These are phyloP conservation scores for Cantharis rustica DNA, from an alignment of 2,888 invertebrate genomes.

Conservation along the genomic window DNA sequence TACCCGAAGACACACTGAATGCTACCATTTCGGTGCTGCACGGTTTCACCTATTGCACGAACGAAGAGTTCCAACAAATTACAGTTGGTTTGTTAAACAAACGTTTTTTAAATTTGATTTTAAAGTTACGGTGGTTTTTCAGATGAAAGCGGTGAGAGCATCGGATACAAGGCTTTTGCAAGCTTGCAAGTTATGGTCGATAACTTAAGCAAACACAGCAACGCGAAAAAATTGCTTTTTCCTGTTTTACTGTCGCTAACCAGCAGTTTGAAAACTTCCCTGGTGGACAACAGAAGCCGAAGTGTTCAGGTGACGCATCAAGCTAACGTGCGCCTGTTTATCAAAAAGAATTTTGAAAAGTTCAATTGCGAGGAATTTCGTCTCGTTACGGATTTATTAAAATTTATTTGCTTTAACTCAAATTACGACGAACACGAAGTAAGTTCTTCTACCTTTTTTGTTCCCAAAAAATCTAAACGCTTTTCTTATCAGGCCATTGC, in stretches of 20 bases:
- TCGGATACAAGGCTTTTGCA: constrained; percentile 20
- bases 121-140: background rate
- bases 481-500: constrained; percentile 14
- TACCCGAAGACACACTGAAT: constrained; percentile 7
- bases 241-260: constrained; percentile 13
- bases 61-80: constrained; percentile 10
- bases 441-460: background rate
- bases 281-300: background rate
- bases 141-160: constrained; percentile 5
- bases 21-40: constrained; percentile 16
- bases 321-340: constrained; percentile 9
- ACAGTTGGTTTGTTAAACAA: background rate
- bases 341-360: constrained; percentile 8
- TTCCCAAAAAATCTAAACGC: rapidly evolving
- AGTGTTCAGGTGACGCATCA: constrained; percentile 5
- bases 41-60: constrained; percentile 12
- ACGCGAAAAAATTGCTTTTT: constrained; percentile 8
- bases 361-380: constrained; percentile 5
- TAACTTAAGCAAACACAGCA: background rate
- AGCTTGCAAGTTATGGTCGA: constrained; percentile 6
- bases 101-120: background rate
- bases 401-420: constrained; percentile 8
- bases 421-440: constrained; percentile 18
- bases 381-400: constrained; percentile 12
- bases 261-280: constrained; percentile 6